phyloP scores from a whole-genome alignment of 2,888 invertebrate genomes.

The Euclidia mi region DNA sequence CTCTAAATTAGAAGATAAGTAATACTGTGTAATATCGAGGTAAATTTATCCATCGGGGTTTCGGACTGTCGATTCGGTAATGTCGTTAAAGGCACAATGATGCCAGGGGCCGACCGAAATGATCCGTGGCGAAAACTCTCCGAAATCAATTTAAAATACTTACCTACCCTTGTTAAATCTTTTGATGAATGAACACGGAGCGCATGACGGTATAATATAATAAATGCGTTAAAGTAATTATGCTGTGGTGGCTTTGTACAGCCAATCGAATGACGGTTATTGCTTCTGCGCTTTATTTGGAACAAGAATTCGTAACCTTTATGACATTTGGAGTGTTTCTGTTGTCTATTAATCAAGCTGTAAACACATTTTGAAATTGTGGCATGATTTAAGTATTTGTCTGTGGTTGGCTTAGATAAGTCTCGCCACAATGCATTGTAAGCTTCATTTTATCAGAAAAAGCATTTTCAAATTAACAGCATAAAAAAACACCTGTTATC shows the following conservation, averaged over 20 bases:
- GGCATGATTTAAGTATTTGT: too few species aligned
- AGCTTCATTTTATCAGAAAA: too few species aligned
- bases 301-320: background rate
- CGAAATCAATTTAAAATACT: conserved; percentile 83
- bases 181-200: conserved; percentile 66
- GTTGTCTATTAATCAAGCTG: too few species aligned
- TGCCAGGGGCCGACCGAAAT: conserved; percentile 68
- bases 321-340: too few species aligned
- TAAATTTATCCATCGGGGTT: conserved; percentile 72
- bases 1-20: conserved; percentile 70
- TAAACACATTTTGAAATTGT: too few species aligned
- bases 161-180: conserved; percentile 78
- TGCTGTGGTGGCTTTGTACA: conserved; percentile 26
- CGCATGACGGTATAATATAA: conserved; percentile 58
- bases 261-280: conserved; percentile 36
- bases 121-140: conserved; percentile 81
- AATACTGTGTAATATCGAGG: conserved; percentile 70
- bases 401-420: too few species aligned
- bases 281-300: conserved; percentile 10
- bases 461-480: too few species aligned
- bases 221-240: conserved; percentile 54
- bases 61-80: conserved; percentile 61
- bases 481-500: too few species aligned
- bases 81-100: conserved; percentile 79
- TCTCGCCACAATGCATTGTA: too few species aligned